Conservation (phyloP, 2,888 invertebrate species). For the Pheosia tremula region DNA sequence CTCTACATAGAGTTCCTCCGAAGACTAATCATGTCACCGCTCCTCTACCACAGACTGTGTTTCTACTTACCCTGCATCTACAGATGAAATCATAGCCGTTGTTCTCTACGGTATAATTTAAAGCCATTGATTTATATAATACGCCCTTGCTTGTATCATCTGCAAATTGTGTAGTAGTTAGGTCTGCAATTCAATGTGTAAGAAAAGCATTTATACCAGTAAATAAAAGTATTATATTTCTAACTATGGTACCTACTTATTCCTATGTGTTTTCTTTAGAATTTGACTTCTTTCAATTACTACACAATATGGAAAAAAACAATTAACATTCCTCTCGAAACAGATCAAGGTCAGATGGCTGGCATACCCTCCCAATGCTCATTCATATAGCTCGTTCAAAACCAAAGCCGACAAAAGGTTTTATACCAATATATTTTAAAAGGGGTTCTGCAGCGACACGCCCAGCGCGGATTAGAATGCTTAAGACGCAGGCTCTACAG, state of each 20-base stretch:
- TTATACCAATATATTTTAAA: conserved; percentile 43
- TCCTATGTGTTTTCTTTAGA: neutral
- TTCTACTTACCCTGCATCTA: too few species aligned
- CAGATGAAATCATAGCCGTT: too few species aligned
- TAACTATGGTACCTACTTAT: neutral
- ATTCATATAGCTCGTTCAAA: conserved; percentile 18
- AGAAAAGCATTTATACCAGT: too few species aligned
- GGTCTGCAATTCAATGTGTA: too few species aligned
- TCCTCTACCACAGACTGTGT: too few species aligned
- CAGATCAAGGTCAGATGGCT: conserved; percentile 31
- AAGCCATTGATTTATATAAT: too few species aligned
- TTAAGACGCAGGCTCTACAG: conserved; percentile 19
- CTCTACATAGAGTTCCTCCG: neutral
- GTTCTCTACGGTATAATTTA: too few species aligned
- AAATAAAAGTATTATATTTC: too few species aligned
- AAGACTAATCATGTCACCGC: neutral
- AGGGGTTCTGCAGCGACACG: conserved; percentile 36
- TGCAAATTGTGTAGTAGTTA: too few species aligned
- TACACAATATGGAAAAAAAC: conserved; percentile 29
- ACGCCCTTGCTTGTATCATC: too few species aligned
- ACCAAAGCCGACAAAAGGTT: conserved; percentile 27
- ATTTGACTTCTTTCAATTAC: conserved; percentile 8
- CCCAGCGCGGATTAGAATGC: conserved; percentile 35
- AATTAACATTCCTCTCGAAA: conserved; percentile 38
- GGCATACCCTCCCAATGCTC: conserved; percentile 34